Conservation (phyloP, 92 coral and sea anemone genomes). For the Ricordea florida region DNA sequence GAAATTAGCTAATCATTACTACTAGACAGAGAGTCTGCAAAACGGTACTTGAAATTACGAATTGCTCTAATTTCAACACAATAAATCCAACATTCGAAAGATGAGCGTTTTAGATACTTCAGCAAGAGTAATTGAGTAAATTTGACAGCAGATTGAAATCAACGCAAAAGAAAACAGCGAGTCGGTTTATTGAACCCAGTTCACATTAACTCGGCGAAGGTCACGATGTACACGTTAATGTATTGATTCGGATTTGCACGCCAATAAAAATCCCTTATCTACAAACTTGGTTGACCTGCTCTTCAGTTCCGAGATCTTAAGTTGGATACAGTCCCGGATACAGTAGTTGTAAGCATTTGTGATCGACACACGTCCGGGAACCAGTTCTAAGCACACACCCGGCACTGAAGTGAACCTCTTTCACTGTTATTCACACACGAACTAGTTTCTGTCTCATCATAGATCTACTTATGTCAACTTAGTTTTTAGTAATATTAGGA, state of each 20-base stretch:
- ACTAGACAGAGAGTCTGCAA: background rate
- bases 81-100: background rate
- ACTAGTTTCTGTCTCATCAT: too few relatives aligned
- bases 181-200: background rate
- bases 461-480: too few relatives aligned
- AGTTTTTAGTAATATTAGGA: too few relatives aligned
- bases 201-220: background rate
- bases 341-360: too few relatives aligned
- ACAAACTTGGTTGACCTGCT: too few relatives aligned
- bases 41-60: background rate
- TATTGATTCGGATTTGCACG: background rate
- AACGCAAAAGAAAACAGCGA: background rate
- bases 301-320: too few relatives aligned
- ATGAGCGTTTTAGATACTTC: background rate
- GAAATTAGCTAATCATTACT: background rate
- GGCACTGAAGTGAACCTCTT: too few relatives aligned
- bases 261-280: background rate
- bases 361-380: too few relatives aligned
- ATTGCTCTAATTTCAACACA: conserved; percentile 4
- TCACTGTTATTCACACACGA: too few relatives aligned
- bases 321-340: too few relatives aligned
- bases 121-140: conserved; percentile 29
- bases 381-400: too few relatives aligned
- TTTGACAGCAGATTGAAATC: conserved; percentile 10
- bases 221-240: background rate